Evolutionary conservation across 2,113 vertebrate genomes (phyloP), one percentile per base, ranked within the genome.

Genomic region (Numenius arquata): DNA sequence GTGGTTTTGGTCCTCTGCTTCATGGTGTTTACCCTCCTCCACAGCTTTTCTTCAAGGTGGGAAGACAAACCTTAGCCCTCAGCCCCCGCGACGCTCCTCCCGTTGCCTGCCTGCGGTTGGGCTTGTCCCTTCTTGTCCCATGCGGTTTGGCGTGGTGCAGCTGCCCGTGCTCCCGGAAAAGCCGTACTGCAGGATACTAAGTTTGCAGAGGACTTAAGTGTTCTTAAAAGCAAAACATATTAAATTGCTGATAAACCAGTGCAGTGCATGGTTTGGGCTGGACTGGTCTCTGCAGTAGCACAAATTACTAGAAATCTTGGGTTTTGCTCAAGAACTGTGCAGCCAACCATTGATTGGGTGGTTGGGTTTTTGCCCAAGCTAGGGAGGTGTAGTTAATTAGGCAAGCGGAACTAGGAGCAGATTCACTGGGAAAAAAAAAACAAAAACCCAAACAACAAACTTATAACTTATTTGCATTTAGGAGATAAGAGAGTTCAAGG

Each of bases 121-220:
- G 61, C 84, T 68, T 91, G 88, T 84, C 36, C 38, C 78, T 74
- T 84, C 93, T 84, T 79, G 84, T 74, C 88, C 66, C 34, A 18
- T 47, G 9, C 0, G 3, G 30, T 59, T 62, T 45, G 78, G 59
- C 53, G 8, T 10, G 18, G 65, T 38, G 45, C 63, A 77, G 73
- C 40, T 2, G 0, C 26, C 80, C 52, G 45, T 0, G 0, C 63
- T 47, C 27, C 41, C 19, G 21, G 38, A 29, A 48, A 84, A 84
- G 89, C 79, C 65, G n/a, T 11, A 2, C 85, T 67, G 78, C 82
- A 15, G 89, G 45, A 17, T 53, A 30, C 34, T 7, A 6, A 36
- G 34, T 85, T 58, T 84, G 63, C 67, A 36, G 23, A 73, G 55
- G 18, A 23, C 26, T 55, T 30, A 19, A 38, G 47, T 26, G 52